These are phyloP conservation scores for Actenoides hombroni DNA, from an alignment of 2,113 vertebrate species.

Conservation along the genomic window DNA sequence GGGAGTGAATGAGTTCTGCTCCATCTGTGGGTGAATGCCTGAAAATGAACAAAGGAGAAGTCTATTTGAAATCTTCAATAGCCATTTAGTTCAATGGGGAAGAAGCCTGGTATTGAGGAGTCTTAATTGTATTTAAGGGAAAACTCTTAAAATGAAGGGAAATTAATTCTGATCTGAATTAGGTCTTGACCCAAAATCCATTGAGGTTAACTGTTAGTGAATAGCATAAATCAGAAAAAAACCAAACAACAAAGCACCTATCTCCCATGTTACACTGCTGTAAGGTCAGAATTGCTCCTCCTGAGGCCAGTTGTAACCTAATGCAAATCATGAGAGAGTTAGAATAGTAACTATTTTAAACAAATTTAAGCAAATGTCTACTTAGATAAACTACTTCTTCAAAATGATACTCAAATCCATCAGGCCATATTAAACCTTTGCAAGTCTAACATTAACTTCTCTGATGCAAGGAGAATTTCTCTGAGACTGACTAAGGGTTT, in stretches of 20 bases:
- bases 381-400: background rate
- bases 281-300: background rate
- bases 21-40: background rate
- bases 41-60: background rate
- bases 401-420: background rate
- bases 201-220: background rate
- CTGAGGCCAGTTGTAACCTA: background rate
- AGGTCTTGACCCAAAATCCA: slow-evolving; percentile 19
- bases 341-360: background rate
- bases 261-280: background rate
- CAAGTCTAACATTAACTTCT: background rate
- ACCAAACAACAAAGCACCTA: background rate
- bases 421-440: background rate
- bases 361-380: background rate
- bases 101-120: background rate
- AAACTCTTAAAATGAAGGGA: background rate
- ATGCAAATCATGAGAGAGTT: background rate
- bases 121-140: slow-evolving; percentile 3
- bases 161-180: background rate
- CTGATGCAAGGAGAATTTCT: background rate
- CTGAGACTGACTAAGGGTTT: background rate
- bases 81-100: background rate
- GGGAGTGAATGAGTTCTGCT: background rate
- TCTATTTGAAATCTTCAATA: slow-evolving; percentile 14
- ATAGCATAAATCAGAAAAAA: background rate